Conservation (phyloP, 2,888 invertebrate species). For the Xylota sylvarum region DNA sequence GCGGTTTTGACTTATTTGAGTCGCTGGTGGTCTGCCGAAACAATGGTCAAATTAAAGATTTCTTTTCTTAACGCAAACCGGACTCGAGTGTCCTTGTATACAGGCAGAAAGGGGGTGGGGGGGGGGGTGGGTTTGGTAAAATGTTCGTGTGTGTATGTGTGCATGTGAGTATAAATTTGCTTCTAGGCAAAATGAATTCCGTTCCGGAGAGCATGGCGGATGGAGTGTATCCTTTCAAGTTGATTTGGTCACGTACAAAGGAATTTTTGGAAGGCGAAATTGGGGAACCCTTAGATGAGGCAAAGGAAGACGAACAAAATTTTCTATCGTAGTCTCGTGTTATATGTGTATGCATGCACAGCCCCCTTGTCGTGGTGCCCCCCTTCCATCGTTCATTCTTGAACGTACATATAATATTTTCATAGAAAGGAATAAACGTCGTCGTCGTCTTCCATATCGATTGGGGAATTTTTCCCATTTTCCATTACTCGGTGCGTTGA, state of each 20-base stretch:
- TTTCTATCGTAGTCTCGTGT: slow-evolving; percentile 51
- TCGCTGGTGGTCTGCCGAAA: slow-evolving; percentile 15
- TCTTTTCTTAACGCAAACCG: slow-evolving; percentile 4
- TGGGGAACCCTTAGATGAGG: slow-evolving; percentile 61
- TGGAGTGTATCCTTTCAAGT: slow-evolving; percentile 83
- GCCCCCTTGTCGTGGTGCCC: not conserved
- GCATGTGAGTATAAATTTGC: slow-evolving; percentile 72
- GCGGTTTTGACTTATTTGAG: slow-evolving; percentile 48
- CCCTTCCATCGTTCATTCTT: slow-evolving; percentile 38
- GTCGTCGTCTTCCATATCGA: slow-evolving; percentile 68
- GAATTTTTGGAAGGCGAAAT: slow-evolving; percentile 77
- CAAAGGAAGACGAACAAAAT: slow-evolving; percentile 32
- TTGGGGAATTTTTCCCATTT: slow-evolving; percentile 73
- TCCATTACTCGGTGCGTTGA: slow-evolving; percentile 74
- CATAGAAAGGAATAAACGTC: slow-evolving; percentile 75
- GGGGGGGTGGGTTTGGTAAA: too few species aligned
- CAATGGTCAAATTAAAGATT: slow-evolving; percentile 42
- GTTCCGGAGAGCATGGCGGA: slow-evolving; percentile 45
- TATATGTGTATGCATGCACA: slow-evolving; percentile 51
- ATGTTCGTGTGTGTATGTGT: too few species aligned
- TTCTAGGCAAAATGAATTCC: slow-evolving; percentile 74
- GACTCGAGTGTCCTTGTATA: not conserved
- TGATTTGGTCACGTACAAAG: slow-evolving; percentile 85
- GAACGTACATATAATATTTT: slow-evolving; percentile 74
- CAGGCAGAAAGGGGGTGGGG: too few species aligned